Conservation (phyloP, 2,113 vertebrate species). For the Rhinolophus sinicus region DNA sequence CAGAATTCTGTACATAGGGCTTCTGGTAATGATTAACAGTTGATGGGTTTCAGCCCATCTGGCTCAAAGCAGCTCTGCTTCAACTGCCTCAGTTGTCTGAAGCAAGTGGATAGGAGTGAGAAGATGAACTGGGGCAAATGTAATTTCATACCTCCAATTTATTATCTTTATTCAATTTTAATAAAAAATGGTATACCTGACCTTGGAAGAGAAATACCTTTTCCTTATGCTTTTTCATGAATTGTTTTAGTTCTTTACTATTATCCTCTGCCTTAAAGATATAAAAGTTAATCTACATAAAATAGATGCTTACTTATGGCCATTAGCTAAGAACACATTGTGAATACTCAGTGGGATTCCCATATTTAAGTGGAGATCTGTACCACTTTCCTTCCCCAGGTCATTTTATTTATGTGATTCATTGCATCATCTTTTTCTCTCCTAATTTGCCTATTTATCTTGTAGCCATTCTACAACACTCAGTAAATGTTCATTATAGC, state of each 20-base stretch:
- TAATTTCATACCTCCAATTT: neutral
- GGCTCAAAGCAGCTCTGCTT: neutral
- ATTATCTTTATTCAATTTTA: neutral
- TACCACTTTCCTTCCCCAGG: neutral
- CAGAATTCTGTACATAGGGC: neutral
- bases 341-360: neutral
- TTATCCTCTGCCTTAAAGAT: neutral
- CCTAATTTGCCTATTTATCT: neutral
- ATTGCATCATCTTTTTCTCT: neutral
- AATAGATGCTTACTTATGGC: neutral
- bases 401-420: constrained; percentile 46
- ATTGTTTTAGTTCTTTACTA: neutral
- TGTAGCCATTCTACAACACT: neutral
- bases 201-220: neutral
- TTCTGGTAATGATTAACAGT: neutral
- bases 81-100: neutral
- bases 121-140: neutral
- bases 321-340: neutral
- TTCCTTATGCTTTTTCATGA: neutral
- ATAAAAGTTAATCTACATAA: constrained; percentile 52
- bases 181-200: neutral
- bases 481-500: neutral
- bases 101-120: neutral
- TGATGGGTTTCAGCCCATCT: neutral
- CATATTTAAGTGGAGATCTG: neutral